A percentile compares a stretch with the other conserved stretches of the same genome.
Conservation (phyloP, 92 coral and sea anemone genomes). For the Zoanthus sansibaricus region DNA sequence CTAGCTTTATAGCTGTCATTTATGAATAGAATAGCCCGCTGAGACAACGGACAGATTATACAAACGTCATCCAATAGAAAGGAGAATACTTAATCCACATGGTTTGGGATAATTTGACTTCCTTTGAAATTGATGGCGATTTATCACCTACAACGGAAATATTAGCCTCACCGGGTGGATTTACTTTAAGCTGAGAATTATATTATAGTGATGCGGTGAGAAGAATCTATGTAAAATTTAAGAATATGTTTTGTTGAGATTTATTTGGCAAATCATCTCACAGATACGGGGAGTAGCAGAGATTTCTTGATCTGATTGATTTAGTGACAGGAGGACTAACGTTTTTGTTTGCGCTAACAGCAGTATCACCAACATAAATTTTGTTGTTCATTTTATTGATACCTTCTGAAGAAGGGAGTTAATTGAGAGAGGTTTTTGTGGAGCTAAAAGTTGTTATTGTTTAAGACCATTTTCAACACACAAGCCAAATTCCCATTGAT, state of each 20-base stretch:
- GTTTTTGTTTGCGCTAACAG: conserved; percentile 1
- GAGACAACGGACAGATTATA: conserved; percentile 39
- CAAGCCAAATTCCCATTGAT: not conserved
- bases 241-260: not conserved
- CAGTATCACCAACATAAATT: not conserved
- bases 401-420: not conserved
- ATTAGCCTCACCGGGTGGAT: conserved; percentile 12
- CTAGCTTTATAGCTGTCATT: conserved; percentile 27
- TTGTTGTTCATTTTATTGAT: no score
- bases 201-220: not conserved
- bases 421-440: not conserved
- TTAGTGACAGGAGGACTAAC: not conserved
- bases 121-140: not conserved
- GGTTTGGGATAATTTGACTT: conserved; percentile 6
- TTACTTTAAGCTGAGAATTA: conserved; percentile 12
- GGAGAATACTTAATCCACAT: not conserved
- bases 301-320: conserved; percentile 17
- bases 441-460: not conserved
- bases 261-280: not conserved
- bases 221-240: not conserved
- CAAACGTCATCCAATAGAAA: not conserved
- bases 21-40: not conserved
- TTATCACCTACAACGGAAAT: conserved; percentile 27
- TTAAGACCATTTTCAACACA: not conserved
- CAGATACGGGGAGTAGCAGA: not conserved